phyloP scores from a whole-genome alignment of 1,140 invertebrate species.

The Hyposmocoma kahamanoa region DNA sequence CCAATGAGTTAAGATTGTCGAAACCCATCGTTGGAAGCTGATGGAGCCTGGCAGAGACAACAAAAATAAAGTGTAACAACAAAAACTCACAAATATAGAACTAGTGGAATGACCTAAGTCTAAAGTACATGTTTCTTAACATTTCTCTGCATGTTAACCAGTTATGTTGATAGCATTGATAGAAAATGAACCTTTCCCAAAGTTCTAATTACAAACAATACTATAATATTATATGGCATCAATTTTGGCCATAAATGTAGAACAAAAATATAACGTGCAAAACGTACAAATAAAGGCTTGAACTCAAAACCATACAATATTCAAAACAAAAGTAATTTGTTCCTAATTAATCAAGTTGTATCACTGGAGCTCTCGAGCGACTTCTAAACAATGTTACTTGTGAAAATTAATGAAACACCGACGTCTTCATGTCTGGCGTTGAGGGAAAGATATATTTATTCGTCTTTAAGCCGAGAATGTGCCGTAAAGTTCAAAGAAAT shows the following conservation, averaged over 20 bases:
- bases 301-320: no score
- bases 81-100: neutral
- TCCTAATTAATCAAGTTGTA: neutral
- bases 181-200: no score
- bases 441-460: conserved; percentile 9
- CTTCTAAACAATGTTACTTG: neutral
- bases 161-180: no score
- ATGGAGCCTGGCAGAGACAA: no score
- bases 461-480: conserved; percentile 8
- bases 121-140: neutral
- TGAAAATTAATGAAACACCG: conserved; percentile 13
- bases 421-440: neutral
- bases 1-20: conserved; percentile 90
- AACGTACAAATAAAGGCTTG: no score
- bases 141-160: no score
- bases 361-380: neutral
- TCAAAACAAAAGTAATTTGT: no score
- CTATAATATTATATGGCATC: no score
- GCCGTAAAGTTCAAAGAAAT: conserved; percentile 8
- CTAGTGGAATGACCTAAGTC: neutral
- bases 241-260: no score
- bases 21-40: conserved; percentile 85
- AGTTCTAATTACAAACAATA: no score
- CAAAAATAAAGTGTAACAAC: no score
- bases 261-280: no score